These are phyloP conservation scores for Auanema sp. DNA, from an alignment of 2,888 invertebrate species.

Conservation along the genomic window DNA sequence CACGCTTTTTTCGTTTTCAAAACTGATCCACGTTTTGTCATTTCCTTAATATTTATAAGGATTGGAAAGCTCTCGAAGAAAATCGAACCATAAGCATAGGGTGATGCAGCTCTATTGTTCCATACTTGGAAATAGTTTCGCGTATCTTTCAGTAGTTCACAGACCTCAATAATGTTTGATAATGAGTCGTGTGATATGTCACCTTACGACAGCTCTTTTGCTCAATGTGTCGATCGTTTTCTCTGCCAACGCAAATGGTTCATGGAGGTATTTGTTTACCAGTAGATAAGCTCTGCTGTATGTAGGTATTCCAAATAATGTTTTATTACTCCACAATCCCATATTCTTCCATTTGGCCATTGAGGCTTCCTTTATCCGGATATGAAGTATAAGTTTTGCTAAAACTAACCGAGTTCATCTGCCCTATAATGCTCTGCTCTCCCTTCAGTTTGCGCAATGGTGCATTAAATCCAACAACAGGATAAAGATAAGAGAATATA, in stretches of 20 bases:
- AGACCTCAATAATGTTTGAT: slow-evolving; percentile 17
- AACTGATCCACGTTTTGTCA: slow-evolving; percentile 79
- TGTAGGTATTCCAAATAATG: slow-evolving; percentile 83
- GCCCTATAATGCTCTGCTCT: slow-evolving; percentile 41
- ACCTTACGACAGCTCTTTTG: slow-evolving; percentile 5
- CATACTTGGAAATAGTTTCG: slow-evolving; percentile 64
- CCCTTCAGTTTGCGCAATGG: slow-evolving; percentile 73
- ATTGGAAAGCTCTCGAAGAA: not conserved
- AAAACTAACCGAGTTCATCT: slow-evolving; percentile 52
- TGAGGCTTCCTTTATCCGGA: slow-evolving; percentile 73
- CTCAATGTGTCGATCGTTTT: slow-evolving; percentile 10
- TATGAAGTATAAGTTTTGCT: not conserved
- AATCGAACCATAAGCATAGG: slow-evolving; percentile 63
- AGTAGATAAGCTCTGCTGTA: slow-evolving; percentile 76
- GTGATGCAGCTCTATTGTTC: slow-evolving; percentile 76
- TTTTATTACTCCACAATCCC: slow-evolving; percentile 78
- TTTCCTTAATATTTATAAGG: slow-evolving; percentile 58
- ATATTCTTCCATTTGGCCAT: slow-evolving; percentile 77
- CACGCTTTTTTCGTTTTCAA: slow-evolving; percentile 71
- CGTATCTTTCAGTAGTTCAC: slow-evolving; percentile 14
- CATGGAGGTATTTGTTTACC: slow-evolving; percentile 66
- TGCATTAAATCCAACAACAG: slow-evolving; percentile 83
- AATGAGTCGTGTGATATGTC: too few relatives aligned
- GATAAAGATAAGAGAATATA: slow-evolving; percentile 74
- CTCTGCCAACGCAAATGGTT: slow-evolving; percentile 36